These are phyloP conservation scores for Oasisia sp. DNA, from an alignment of 2,888 invertebrate species.

Conservation along the genomic window DNA sequence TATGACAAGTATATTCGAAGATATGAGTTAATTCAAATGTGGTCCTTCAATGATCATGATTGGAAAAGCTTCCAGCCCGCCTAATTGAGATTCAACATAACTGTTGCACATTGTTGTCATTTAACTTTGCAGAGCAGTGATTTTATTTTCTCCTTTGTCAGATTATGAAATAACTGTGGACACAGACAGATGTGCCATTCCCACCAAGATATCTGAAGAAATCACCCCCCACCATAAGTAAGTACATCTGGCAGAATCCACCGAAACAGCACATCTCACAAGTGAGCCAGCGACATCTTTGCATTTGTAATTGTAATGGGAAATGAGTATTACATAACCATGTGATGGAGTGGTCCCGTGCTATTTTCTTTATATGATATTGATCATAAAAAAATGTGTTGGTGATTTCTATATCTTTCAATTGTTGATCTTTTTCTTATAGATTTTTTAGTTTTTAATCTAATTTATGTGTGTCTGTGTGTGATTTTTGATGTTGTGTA, in stretches of 20 bases:
- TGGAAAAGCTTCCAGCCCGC: background rate
- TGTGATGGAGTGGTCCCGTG: too few relatives aligned
- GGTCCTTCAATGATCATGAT: background rate
- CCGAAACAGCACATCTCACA: background rate
- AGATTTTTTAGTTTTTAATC: conserved; percentile 42
- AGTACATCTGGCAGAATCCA: background rate
- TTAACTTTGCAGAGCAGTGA: background rate
- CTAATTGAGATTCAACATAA: background rate
- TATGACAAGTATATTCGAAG: too few relatives aligned
- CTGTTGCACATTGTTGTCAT: background rate
- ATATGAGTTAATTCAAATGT: too few relatives aligned
- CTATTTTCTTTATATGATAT: background rate
- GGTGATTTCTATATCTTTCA: conserved; percentile 64
- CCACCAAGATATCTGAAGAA: background rate
- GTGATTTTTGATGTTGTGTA: too few relatives aligned
- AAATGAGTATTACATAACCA: background rate
- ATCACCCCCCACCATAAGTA: conserved; percentile 17
- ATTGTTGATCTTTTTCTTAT: conserved; percentile 75
- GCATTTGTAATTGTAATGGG: background rate
- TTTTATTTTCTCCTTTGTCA: background rate
- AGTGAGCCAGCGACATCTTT: background rate
- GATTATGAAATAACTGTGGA: conserved; percentile 23
- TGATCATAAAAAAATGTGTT: background rate
- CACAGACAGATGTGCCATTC: conserved; percentile 17
- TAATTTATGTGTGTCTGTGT: too few relatives aligned